Evolutionary conservation across 2,888 invertebrate species (phyloP).

Genomic region (Halictus quadricinctus): DNA sequence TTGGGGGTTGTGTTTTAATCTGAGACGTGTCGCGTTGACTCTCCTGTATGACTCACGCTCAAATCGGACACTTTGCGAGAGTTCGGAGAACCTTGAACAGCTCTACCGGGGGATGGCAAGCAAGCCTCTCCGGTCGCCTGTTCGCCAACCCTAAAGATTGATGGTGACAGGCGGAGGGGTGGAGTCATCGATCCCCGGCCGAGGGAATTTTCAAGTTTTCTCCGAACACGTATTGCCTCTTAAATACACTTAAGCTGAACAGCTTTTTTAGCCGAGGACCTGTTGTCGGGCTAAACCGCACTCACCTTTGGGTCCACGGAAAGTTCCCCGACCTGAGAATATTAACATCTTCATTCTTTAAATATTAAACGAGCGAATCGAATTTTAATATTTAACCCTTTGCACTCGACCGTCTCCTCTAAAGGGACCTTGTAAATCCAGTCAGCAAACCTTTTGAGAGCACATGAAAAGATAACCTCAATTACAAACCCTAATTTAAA

Average conservation of each 20-base stretch:
- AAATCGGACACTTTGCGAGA: constrained; percentile 57
- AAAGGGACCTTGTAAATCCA: not conserved
- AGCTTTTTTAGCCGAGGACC: constrained; percentile 24
- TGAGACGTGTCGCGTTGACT: constrained; percentile 54
- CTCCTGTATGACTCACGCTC: constrained; percentile 41
- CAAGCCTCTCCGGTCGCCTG: constrained; percentile 38
- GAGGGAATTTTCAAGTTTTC: constrained; percentile 71
- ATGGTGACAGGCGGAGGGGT: constrained; percentile 70
- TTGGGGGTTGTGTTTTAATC: constrained; percentile 68
- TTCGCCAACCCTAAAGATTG: constrained; percentile 70
- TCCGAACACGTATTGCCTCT: constrained; percentile 62
- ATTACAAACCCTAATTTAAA: not conserved
- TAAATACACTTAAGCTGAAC: constrained; percentile 61
- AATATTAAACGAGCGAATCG: not conserved
- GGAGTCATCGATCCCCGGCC: constrained; percentile 68
- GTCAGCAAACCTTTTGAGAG: not conserved
- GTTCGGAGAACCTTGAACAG: constrained; percentile 53
- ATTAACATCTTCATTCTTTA: not conserved
- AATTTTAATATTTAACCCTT: not conserved
- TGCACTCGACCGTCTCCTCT: not conserved
- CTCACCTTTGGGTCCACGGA: not conserved
- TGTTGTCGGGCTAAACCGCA: not conserved
- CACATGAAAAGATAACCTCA: not conserved
- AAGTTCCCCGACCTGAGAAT: not conserved
- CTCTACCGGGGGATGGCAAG: constrained; percentile 30